Base-by-base conservation (phyloP, 1,140 invertebrate genomes). In the Antheraea mylitta region DNA sequence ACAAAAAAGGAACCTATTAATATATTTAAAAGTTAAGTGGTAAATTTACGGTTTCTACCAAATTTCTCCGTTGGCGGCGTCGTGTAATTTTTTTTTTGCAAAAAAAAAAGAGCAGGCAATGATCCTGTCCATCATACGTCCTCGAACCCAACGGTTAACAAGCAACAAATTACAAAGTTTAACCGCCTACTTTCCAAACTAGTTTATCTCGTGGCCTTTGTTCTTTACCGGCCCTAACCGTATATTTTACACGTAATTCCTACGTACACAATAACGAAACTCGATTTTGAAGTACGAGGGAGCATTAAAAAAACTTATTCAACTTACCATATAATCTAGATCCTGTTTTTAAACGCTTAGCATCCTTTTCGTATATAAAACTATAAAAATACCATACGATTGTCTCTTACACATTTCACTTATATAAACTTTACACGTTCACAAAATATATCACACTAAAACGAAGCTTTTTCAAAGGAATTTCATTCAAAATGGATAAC, bases 281-380 rank as follows among this genome's bases (percentile, higher is more conserved):
- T n/a, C 4, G 9, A 53, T 2, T 53, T n/a, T 13, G 9, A 53
- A 13, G 16, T 53, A 6, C 9, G 13, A 53, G 45, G 7, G 16
- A 64, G 18, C 61, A 13, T 19, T 61, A 61, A 19, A 61, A n/a
- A 61, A 61, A 22, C 60, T 53, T 53, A 62, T 42, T 18, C 36
- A 72, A 74, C 79, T 78, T 64, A 82, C 80, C 80, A 79, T 80
- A 78, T 74, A 78, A 72, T 71, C 73, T 68, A 76, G 76, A 82
- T 86, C 83, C 82, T 81, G 45, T 53, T 53, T 75, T 82, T 80
- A 73, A 74, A 74, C 18, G 62, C 72, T 69, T 67, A 69, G 72
- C 76, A 81, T 76, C 76, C 72, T 79, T 83, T 80, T 76, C 45
- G 16, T 75, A 68, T 72, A 77, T 72, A 76, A 42, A 83, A 83